Base-by-base conservation (phyloP, 2,797 vertebrate genomes). In the Calcarius lapponicus region DNA sequence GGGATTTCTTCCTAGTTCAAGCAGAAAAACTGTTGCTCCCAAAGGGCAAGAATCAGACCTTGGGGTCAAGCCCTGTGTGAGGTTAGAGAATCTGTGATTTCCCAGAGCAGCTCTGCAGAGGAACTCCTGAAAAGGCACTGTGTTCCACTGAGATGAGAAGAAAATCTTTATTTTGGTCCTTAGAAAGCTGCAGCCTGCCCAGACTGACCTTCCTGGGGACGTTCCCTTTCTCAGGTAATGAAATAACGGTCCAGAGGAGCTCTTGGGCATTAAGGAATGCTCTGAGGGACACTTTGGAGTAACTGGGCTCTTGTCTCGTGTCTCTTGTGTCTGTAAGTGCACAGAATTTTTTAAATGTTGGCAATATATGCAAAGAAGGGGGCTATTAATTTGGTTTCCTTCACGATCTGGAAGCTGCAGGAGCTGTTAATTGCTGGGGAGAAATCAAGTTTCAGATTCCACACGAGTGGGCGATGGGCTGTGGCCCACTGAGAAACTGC, bases 71-170 rank as follows among this genome's bases (percentile, higher is more conserved):
- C 65, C n/a, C 70, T 90, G 26, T 91, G 91, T 40, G 87, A 96
- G 71, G 66, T 94, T 83, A 92, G 75, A 92, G 86, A 53, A 94
- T 95, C 95, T 95, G 56, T 79, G 73, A 13, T 69, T 95, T 96
- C 51, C 47, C 79, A 83, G 76, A 92, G 54, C 51, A 89, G n/a
- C 40, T 89, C 40, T 81, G 62, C 50, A 80, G 57, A 92, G 45
- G 72, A 89, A 54, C 88, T 40, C 88, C 61, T 85, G 83, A 80
- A 94, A 94, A 89, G 74, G 79, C 69, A 60, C 54, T 38, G 38
- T 80, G 19, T 92, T 93, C 48, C 53, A 31, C 9, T 78, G 75
- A 92, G 48, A 71, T 78, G 72, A 88, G 69, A 93, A 90, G 85
- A 91, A 21, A 61, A 38, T 29, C 60, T 91, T 60, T 71, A 26